Percentiles rank a stretch among this genome's conserved stretches.
Evolutionary conservation across 2,888 invertebrate species (phyloP).

Genomic region (Yponomeuta sedellus): DNA sequence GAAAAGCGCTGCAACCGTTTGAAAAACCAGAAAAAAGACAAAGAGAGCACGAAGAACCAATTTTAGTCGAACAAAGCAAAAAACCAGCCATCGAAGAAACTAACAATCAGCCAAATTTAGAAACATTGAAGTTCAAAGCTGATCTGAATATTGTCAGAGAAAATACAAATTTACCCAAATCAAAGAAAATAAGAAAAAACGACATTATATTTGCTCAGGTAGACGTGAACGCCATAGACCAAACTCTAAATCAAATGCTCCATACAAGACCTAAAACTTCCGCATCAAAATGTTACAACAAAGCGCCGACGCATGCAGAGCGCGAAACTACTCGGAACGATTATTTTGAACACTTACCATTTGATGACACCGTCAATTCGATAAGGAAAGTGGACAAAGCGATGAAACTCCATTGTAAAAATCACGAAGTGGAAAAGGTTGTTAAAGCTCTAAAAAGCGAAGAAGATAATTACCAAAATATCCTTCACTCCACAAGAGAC

Average conservation of each 20-base stretch:
- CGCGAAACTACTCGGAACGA: too few relatives aligned
- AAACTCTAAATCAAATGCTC: not conserved
- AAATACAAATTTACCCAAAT: not conserved
- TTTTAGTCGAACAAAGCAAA: not conserved
- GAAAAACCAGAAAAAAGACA: not conserved
- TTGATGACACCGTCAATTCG: not conserved
- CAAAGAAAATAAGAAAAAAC: not conserved
- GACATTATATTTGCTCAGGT: not conserved
- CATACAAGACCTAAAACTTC: not conserved
- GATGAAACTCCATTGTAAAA: not conserved
- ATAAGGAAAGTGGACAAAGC: not conserved
- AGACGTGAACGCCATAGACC: not conserved
- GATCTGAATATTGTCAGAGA: not conserved
- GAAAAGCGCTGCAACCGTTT: not conserved
- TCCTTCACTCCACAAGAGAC: not conserved
- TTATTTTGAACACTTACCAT: not conserved
- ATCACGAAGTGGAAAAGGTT: not conserved
- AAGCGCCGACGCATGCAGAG: not conserved
- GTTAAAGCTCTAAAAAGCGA: not conserved
- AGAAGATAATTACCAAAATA: not conserved
- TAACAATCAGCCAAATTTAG: too few relatives aligned
- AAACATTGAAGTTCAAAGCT: not conserved
- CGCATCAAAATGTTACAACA: not conserved
- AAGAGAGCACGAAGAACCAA: not conserved
- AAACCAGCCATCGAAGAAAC: too few relatives aligned